Conservation (phyloP, 23 tunicate species). For the Aplidium turbinatum region DNA sequence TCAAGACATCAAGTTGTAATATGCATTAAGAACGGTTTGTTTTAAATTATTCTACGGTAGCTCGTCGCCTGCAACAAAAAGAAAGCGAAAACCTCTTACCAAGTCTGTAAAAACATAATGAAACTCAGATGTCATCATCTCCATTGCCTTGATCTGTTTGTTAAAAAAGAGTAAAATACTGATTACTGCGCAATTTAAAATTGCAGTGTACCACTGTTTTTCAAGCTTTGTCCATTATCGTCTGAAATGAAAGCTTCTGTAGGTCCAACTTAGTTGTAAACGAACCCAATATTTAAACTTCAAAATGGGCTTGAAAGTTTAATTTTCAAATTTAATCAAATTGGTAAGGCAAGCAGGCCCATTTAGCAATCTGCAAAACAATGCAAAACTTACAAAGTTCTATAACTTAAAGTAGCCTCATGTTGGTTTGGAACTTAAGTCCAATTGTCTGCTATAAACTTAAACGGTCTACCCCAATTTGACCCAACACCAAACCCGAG, state of each 20-base stretch:
- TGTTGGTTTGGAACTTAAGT: too few relatives aligned
- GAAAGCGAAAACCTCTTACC: too few relatives aligned
- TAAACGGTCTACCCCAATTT: too few relatives aligned
- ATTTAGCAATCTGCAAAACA: not conserved
- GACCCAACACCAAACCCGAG: too few relatives aligned
- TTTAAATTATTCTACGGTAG: too few relatives aligned
- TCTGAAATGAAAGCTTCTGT: not conserved
- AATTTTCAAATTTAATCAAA: not conserved
- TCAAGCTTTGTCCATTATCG: not conserved
- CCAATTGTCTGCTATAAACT: too few relatives aligned
- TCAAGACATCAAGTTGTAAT: too few relatives aligned
- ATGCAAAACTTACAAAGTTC: not conserved
- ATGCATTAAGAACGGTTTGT: too few relatives aligned
- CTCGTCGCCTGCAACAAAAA: too few relatives aligned
- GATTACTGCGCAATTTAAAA: not conserved
- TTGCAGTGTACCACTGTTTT: not conserved
- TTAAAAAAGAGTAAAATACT: not conserved
- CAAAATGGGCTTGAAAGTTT: not conserved
- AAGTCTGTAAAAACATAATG: constrained; percentile 43
- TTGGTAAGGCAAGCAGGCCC: not conserved
- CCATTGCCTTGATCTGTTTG: constrained; percentile 36
- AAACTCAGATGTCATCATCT: constrained; percentile 53
- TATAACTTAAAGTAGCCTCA: too few relatives aligned
- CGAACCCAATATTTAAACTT: not conserved
- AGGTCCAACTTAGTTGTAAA: too few relatives aligned